Evolutionary conservation across 2,113 vertebrate genomes (phyloP), one percentile per base, ranked within the genome.

Genomic region (Heterochromis multidens): DNA sequence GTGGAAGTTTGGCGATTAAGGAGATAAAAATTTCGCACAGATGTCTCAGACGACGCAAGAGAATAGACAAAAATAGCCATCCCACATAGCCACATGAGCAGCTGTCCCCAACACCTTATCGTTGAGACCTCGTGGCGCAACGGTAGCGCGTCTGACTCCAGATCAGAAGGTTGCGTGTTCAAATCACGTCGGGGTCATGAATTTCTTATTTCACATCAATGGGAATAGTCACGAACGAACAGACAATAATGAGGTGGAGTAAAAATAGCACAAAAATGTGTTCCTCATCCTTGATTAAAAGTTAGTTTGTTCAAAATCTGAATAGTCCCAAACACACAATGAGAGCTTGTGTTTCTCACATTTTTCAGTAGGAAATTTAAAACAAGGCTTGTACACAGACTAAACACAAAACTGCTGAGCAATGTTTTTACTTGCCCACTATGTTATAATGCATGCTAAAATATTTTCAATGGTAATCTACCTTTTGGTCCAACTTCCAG

Each of bases 101-200:
- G 7, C 7, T 10, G 16, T 23, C n/a, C 16, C 1, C 2, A 2
- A 0, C 4, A 0, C 0, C 1, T 1, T 2, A 0, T 2, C 2
- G 0, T 0, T 0, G 2, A 16, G 92, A 93, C 89, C 85, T 91
- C 92, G 90, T 94, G 93, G 93, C 91, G 91, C 94, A 94, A 94
- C 91, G 92, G 94, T 92, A 94, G 93, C 91, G 91, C 92, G 91
- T 94, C 94, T 94, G 93, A 94, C 94, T 94, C 92, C 93, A 93
- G 91, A 93, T 94, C 93, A 94, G 94, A 94, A 94, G 94, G 94
- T 93, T 94, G 92, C 92, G 93, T 93, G 94, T 94, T 95, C 93
- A 95, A 93, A 92, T 94, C 92, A 95, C 91, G 91, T 95, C 89
- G 91, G 84, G 93, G 90, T 95, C 91, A 93, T 2, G 3, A n/a